Percentiles rank a stretch among this genome's conserved stretches.
Evolutionary conservation across 2,888 invertebrate species (phyloP).

Genomic region (Hypselothyrea guttata): DNA sequence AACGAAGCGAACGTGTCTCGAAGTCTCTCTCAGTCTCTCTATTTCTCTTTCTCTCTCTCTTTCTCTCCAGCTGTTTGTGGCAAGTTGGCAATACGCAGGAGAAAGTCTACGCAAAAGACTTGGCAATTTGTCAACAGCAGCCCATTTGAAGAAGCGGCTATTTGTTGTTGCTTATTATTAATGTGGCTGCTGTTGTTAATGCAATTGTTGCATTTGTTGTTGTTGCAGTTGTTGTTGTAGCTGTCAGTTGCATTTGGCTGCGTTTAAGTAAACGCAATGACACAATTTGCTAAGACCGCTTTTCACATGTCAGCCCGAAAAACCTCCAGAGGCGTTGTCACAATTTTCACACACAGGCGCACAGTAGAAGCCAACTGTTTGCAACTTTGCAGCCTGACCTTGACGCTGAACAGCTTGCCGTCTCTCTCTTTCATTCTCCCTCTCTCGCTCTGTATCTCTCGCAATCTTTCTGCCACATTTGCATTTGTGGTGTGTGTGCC

Average conservation of each 20-base stretch:
- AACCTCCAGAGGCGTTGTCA: constrained; percentile 1
- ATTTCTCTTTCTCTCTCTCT: no score
- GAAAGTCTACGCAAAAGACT: constrained; percentile 40
- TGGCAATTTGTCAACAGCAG: constrained; percentile 69
- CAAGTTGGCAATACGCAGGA: constrained; percentile 6
- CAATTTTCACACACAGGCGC: background rate
- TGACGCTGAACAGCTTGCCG: constrained; percentile 12
- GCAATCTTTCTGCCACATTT: background rate
- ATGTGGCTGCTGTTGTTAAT: constrained; percentile 20
- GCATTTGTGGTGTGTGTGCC: constrained; percentile 52
- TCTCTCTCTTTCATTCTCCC: constrained; percentile 1
- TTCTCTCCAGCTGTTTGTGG: constrained; percentile 8
- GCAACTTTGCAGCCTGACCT: constrained; percentile 30
- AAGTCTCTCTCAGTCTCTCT: no score
- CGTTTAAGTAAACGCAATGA: constrained; percentile 63
- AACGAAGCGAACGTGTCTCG: background rate
- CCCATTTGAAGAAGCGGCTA: constrained; percentile 69
- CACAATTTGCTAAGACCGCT: constrained; percentile 72
- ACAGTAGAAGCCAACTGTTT: constrained; percentile 21
- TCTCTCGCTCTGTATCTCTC: constrained; percentile 3
- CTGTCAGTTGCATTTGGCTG: constrained; percentile 40
- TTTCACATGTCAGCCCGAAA: constrained; percentile 60
- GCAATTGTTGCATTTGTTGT: constrained; percentile 5
- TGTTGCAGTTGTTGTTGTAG: constrained; percentile 6
- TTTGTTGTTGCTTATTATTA: constrained; percentile 1